Evolutionary conservation across 2,113 vertebrate genomes (phyloP).

Genomic region (Menidia beryllina): DNA sequence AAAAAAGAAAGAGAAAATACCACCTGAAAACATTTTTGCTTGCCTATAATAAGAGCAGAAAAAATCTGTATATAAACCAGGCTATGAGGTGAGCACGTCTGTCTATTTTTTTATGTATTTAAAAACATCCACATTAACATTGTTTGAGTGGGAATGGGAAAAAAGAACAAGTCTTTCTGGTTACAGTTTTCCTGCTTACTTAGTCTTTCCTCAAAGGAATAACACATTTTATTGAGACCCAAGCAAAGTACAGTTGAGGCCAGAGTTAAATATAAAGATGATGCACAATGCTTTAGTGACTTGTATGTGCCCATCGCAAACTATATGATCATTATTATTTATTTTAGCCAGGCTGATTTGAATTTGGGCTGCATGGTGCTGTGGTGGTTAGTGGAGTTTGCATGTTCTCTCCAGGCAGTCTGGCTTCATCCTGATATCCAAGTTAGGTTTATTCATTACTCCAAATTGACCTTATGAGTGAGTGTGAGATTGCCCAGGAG

Average conservation of each 20-base stretch:
- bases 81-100: too few relatives aligned
- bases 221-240: constrained; percentile 54
- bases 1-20: not conserved
- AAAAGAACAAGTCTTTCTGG: constrained; percentile 36
- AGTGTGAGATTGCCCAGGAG: too few relatives aligned
- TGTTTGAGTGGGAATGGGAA: constrained; percentile 30
- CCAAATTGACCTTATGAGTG: too few relatives aligned
- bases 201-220: constrained; percentile 29
- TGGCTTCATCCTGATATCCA: too few relatives aligned
- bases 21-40: too few relatives aligned
- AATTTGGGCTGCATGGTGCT: too few relatives aligned
- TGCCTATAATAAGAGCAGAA: too few relatives aligned
- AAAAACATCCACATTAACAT: constrained; percentile 16
- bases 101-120: not conserved
- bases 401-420: too few relatives aligned
- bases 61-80: too few relatives aligned
- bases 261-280: constrained; percentile 35
- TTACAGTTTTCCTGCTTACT: constrained; percentile 20
- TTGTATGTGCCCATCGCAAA: not conserved
- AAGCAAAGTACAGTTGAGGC: constrained; percentile 43
- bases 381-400: too few relatives aligned
- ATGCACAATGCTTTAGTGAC: not conserved
- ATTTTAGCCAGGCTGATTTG: not conserved
- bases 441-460: too few relatives aligned
- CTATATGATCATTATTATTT: not conserved